A percentile compares a stretch with the other conserved stretches of the same genome.
Evolutionary conservation across 2,888 invertebrate genomes (phyloP).

Genomic region (Mythimna vitellina): DNA sequence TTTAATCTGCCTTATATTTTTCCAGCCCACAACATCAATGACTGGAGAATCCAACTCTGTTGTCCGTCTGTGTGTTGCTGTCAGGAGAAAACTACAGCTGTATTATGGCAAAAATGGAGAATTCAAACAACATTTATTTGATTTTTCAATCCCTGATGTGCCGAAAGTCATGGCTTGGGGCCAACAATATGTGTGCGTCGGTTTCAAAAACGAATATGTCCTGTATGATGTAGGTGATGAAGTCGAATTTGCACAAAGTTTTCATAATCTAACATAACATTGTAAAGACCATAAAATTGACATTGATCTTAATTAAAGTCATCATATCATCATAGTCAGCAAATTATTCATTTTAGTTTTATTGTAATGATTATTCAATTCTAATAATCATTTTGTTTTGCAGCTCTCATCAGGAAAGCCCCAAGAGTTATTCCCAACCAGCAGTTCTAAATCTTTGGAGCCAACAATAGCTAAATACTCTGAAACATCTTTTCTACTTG

Average conservation of each 20-base stretch:
- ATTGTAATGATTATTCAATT: not conserved
- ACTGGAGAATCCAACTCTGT: conserved; percentile 94
- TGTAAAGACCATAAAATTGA: not conserved
- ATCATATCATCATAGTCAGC: not conserved
- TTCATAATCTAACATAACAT: not conserved
- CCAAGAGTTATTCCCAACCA: conserved; percentile 96
- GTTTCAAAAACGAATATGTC: conserved; percentile 95
- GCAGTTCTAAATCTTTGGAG: conserved; percentile 94
- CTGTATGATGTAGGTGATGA: conserved; percentile 92
- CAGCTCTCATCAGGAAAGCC: conserved; percentile 91
- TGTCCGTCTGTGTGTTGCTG: conserved; percentile 97
- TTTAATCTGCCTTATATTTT: conserved; percentile 41
- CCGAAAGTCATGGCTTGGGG: conserved; percentile 96
- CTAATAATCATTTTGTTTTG: conserved; percentile 35
- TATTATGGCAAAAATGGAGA: conserved; percentile 97
- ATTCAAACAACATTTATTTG: conserved; percentile 93
- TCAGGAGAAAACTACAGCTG: conserved; percentile 95
- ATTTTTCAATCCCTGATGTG: conserved; percentile 94
- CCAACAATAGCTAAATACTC: conserved; percentile 95
- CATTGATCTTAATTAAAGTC: not conserved
- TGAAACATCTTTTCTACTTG: conserved; percentile 94
- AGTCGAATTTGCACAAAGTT: not conserved
- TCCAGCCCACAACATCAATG: conserved; percentile 83
- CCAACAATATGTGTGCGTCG: conserved; percentile 96
- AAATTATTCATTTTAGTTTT: too few relatives aligned